Evolutionary conservation across 2,113 vertebrate genomes (phyloP).

Genomic region (Salvelinus namaycush): DNA sequence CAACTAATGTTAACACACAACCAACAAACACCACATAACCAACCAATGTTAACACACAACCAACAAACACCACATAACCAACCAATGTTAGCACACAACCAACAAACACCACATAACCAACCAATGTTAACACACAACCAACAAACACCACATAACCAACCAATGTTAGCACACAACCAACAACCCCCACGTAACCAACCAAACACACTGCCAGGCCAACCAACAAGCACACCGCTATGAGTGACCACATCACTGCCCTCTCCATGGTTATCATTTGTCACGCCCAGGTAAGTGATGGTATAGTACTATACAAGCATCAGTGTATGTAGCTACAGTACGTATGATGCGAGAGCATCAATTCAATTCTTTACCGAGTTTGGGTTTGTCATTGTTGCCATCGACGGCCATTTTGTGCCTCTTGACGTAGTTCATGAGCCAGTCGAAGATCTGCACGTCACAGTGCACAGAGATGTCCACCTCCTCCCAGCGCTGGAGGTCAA

Average conservation of each 20-base stretch:
- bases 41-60: too few species aligned
- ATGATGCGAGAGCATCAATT: too few species aligned
- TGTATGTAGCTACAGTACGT: too few species aligned
- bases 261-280: neutral
- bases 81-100: too few species aligned
- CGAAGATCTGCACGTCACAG: slow-evolving; percentile 96
- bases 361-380: slow-evolving; percentile 83
- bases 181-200: slow-evolving; percentile 17
- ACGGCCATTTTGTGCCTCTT: slow-evolving; percentile 82
- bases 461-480: slow-evolving; percentile 98
- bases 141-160: too few species aligned
- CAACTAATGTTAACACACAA: slow-evolving; percentile 66
- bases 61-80: too few species aligned
- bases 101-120: too few species aligned
- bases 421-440: slow-evolving; percentile 96
- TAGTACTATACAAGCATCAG: too few species aligned
- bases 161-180: too few species aligned
- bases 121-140: too few species aligned
- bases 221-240: slow-evolving; percentile 26
- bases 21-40: slow-evolving; percentile 67
- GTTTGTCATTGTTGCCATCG: slow-evolving; percentile 78
- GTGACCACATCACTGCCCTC: neutral
- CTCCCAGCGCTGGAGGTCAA: slow-evolving; percentile 94
- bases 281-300: neutral
- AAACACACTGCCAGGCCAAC: slow-evolving; percentile 36